A percentile compares a stretch with the other conserved stretches of the same genome.
Conservation (phyloP, 2,888 invertebrate species). For the Chymomyza procnemis region DNA sequence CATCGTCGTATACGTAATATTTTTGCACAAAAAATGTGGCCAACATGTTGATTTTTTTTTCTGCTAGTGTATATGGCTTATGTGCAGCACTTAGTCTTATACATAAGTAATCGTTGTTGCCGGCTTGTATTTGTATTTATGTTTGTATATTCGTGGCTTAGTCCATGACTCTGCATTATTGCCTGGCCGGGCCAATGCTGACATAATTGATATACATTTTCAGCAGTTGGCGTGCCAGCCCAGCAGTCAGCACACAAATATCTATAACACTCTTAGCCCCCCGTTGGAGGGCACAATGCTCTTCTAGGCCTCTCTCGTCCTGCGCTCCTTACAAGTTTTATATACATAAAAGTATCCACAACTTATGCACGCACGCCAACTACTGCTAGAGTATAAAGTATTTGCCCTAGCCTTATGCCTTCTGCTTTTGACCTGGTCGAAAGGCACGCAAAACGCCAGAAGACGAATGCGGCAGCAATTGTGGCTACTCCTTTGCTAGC, state of each 20-base stretch:
- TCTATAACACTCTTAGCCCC: background rate
- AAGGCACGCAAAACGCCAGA: conserved; percentile 13
- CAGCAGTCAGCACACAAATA: conserved; percentile 5
- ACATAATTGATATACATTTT: conserved; percentile 64
- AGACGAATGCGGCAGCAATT: conserved; percentile 45
- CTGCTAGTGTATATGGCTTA: background rate
- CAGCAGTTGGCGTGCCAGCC: conserved; percentile 39
- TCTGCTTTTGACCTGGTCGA: conserved; percentile 3
- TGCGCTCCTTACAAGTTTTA: background rate
- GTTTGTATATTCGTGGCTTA: conserved; percentile 13
- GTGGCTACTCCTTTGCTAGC: conserved; percentile 20
- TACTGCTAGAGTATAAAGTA: conserved; percentile 8
- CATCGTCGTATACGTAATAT: background rate
- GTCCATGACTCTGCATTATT: conserved; percentile 38
- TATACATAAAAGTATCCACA: conserved; percentile 17
- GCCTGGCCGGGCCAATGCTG: conserved; percentile 36
- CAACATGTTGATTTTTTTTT: background rate
- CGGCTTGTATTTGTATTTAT: conserved; percentile 5
- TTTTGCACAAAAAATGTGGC: background rate
- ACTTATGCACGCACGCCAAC: conserved; percentile 5
- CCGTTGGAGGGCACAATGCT: background rate
- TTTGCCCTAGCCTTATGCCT: background rate
- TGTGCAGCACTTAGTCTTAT: background rate
- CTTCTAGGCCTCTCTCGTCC: background rate
- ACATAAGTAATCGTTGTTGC: background rate